A percentile compares a stretch with the other conserved stretches of the same genome.
Evolutionary conservation across 2,797 vertebrate species (phyloP).

Genomic region (Myotis myotis): DNA sequence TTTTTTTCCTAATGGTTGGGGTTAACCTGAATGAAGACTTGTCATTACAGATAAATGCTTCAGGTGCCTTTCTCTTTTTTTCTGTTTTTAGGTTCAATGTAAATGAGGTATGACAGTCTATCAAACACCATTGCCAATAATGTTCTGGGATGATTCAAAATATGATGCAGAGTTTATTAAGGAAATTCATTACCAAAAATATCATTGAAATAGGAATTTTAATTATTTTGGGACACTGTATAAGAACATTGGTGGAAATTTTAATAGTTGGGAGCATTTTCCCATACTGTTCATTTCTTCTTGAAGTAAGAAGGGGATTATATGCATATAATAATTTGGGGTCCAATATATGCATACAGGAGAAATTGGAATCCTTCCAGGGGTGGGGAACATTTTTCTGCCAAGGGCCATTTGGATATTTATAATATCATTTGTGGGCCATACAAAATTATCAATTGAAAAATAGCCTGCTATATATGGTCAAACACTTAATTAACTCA

Average conservation of each 20-base stretch:
- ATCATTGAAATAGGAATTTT: constrained; percentile 30
- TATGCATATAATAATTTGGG: background rate
- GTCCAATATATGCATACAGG: background rate
- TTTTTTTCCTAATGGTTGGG: constrained; percentile 47
- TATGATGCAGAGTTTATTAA: constrained; percentile 47
- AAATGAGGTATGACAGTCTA: constrained; percentile 74
- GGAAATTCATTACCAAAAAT: constrained; percentile 28
- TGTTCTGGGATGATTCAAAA: constrained; percentile 58
- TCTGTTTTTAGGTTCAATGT: constrained; percentile 73
- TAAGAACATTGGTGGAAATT: background rate
- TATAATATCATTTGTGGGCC: no score
- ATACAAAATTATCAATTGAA: no score
- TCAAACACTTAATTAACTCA: no score
- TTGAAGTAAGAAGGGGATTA: constrained; percentile 37
- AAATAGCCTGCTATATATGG: no score
- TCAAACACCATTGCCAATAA: constrained; percentile 72
- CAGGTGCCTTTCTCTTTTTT: background rate
- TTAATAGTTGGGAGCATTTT: constrained; percentile 38
- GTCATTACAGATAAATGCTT: constrained; percentile 48
- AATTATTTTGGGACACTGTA: background rate
- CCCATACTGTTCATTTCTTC: constrained; percentile 27
- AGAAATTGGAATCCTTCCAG: background rate
- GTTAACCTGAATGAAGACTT: constrained; percentile 35
- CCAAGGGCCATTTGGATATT: no score
- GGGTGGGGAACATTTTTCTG: no score